Conservation (phyloP, 2,113 vertebrate species). For the Ondatra zibethicus region DNA sequence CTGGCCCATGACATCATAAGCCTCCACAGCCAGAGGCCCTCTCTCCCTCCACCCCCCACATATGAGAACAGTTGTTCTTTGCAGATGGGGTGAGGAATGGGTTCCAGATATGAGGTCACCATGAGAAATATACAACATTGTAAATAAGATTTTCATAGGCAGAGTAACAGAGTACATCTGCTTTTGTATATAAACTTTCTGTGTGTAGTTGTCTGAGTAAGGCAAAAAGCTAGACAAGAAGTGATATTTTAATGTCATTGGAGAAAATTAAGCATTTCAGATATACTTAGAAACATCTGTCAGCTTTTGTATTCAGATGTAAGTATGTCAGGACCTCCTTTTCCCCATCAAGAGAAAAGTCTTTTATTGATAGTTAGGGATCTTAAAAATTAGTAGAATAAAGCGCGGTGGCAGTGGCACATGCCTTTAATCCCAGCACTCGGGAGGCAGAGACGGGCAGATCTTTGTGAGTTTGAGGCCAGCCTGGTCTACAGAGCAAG, state of each 20-base stretch:
- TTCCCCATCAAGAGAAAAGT: not conserved
- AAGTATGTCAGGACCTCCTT: slow-evolving; percentile 1
- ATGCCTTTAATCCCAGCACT: too few species aligned
- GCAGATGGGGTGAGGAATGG: slow-evolving; percentile 89
- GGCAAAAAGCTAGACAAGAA: slow-evolving; percentile 62
- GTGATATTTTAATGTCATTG: slow-evolving; percentile 72
- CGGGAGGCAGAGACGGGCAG: too few species aligned
- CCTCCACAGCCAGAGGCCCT: slow-evolving; percentile 82
- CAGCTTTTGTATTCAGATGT: slow-evolving; percentile 42
- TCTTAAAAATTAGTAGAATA: slow-evolving; percentile 19
- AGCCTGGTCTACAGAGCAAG: too few species aligned
- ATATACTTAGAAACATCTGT: slow-evolving; percentile 52
- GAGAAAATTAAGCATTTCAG: slow-evolving; percentile 65
- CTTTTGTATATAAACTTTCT: slow-evolving; percentile 83
- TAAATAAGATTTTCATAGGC: slow-evolving; percentile 90
- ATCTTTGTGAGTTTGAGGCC: too few species aligned
- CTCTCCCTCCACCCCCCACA: slow-evolving; percentile 55
- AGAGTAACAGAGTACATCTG: slow-evolving; percentile 88
- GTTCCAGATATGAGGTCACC: slow-evolving; percentile 92
- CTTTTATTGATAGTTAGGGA: slow-evolving; percentile 29
- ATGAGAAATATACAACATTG: slow-evolving; percentile 88
- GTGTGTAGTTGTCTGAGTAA: slow-evolving; percentile 75
- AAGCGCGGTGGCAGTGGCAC: too few species aligned
- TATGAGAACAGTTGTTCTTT: slow-evolving; percentile 90
- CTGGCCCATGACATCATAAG: slow-evolving; percentile 87